Evolutionary conservation across 2,113 vertebrate species (phyloP).

Genomic region (Theristicus caerulescens): DNA sequence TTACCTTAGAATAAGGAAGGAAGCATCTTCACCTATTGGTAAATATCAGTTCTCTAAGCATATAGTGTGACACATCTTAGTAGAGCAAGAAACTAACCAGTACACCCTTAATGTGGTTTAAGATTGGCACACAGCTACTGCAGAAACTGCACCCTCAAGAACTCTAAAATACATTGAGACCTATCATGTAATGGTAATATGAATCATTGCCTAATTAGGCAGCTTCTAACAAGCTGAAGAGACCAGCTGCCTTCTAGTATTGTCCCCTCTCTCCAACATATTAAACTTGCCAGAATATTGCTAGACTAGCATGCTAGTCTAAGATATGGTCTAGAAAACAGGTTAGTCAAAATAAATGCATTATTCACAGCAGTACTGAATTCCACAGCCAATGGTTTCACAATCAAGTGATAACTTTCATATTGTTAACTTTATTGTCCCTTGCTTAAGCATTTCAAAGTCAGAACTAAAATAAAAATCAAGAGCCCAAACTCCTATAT

Average conservation of each 20-base stretch:
- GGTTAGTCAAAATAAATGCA: neutral
- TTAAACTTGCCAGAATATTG: neutral
- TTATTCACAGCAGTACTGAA: neutral
- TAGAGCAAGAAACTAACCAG: neutral
- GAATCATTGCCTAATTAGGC: neutral
- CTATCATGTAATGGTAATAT: neutral
- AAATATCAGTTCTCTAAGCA: neutral
- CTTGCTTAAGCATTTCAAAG: neutral
- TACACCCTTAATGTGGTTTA: neutral
- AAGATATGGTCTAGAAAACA: neutral
- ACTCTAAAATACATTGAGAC: neutral
- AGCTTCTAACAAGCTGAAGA: neutral
- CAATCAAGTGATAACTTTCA: neutral
- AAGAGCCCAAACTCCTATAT: neutral
- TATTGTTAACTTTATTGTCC: neutral
- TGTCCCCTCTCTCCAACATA: neutral
- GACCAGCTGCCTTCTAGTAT: neutral
- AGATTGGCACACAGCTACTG: neutral
- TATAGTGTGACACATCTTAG: too few relatives aligned
- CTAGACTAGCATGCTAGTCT: neutral
- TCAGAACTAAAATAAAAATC: neutral
- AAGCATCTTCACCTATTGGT: neutral
- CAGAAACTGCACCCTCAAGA: neutral
- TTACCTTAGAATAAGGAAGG: neutral
- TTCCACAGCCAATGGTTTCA: neutral